Conservation (phyloP, 2,888 invertebrate species). For the Clanis bilineata region DNA sequence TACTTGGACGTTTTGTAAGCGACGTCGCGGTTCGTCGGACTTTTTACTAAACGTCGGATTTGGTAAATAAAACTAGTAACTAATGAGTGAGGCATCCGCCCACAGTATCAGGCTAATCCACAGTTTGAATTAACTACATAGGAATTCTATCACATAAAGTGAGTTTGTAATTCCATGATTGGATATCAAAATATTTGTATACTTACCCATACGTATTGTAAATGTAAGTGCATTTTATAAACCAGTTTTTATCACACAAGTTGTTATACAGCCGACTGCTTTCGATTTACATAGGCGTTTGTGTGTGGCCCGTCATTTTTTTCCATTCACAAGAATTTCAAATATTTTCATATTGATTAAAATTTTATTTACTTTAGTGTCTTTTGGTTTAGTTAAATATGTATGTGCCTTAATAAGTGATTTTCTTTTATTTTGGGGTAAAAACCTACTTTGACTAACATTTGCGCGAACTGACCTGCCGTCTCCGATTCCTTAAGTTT, state of each 20-base stretch:
- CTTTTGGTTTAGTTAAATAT: too few species aligned
- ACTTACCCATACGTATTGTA: background rate
- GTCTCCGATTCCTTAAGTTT: background rate
- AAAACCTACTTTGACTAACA: too few species aligned
- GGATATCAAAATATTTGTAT: constrained; percentile 33
- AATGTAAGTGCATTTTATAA: background rate
- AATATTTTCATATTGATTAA: background rate
- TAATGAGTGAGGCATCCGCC: constrained; percentile 42
- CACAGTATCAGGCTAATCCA: constrained; percentile 41
- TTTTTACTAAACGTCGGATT: constrained; percentile 49
- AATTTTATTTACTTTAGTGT: too few species aligned
- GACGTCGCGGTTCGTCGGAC: constrained; percentile 36
- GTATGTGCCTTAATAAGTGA: too few species aligned
- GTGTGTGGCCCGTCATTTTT: background rate
- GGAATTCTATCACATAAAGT: constrained; percentile 27
- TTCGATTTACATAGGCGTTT: background rate
- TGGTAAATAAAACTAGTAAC: constrained; percentile 50
- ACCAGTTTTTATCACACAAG: background rate
- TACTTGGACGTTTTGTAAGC: constrained; percentile 39
- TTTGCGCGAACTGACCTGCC: background rate
- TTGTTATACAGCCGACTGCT: background rate
- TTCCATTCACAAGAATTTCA: background rate
- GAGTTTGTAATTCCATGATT: constrained; percentile 42
- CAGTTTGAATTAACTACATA: constrained; percentile 43
- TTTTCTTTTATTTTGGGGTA: too few species aligned